phyloP scores from a whole-genome alignment of 1,140 invertebrate genomes.

The Eurosta solidaginis region DNA sequence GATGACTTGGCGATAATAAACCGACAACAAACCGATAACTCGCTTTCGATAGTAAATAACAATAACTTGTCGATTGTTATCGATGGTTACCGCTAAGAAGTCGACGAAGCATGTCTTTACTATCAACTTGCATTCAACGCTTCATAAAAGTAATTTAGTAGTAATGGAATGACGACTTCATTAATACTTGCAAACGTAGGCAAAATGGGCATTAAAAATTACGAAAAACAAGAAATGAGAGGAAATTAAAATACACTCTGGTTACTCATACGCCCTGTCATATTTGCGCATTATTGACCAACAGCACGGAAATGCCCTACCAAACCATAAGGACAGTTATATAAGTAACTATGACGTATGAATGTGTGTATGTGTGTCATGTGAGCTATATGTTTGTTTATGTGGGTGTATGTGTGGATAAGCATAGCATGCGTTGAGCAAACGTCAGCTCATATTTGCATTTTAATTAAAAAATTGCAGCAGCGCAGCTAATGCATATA shows the following conservation, averaged over 20 bases:
- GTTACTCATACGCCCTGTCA: conserved; percentile 20
- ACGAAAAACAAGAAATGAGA: too few species aligned
- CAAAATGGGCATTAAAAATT: not conserved
- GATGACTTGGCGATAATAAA: too few species aligned
- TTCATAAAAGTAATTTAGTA: not conserved
- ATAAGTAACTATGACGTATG: not conserved
- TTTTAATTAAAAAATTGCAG: conserved; percentile 33
- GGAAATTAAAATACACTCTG: conserved; percentile 22
- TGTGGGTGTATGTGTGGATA: not conserved
- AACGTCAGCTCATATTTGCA: conserved; percentile 31
- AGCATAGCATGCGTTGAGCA: conserved; percentile 4
- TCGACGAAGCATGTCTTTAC: not conserved
- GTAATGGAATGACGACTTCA: conserved; percentile 14
- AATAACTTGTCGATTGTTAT: too few species aligned
- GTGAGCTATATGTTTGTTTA: not conserved
- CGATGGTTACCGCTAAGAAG: too few species aligned
- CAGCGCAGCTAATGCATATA: not conserved
- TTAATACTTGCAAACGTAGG: not conserved
- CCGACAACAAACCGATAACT: too few species aligned
- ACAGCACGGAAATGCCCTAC: conserved; percentile 1
- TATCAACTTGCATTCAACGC: not conserved
- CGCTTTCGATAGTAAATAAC: too few species aligned
- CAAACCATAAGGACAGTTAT: not conserved
- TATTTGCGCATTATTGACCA: not conserved
- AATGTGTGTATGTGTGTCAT: not conserved